A percentile compares a stretch with the other conserved stretches of the same genome.
Conservation (phyloP, 2,113 vertebrate genomes). For the Arenaria interpres region DNA sequence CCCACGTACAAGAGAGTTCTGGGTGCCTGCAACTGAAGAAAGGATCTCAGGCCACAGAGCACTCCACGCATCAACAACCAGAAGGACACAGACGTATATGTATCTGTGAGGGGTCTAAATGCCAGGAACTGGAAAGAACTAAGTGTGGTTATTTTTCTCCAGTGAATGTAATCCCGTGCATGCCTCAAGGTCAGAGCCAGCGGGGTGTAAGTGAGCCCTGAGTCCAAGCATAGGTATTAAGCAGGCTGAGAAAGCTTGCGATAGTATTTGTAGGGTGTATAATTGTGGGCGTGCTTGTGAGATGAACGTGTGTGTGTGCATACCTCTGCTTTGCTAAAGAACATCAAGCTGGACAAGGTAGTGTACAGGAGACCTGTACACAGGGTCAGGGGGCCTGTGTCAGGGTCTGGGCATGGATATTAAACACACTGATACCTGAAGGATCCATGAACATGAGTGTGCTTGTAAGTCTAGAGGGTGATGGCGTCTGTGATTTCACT, state of each 20-base stretch:
- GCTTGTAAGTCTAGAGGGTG: background rate
- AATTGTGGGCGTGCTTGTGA: background rate
- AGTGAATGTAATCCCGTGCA: background rate
- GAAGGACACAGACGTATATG: background rate
- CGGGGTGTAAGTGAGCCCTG: fast-evolving
- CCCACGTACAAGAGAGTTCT: fast-evolving
- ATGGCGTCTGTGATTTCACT: background rate
- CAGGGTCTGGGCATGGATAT: background rate
- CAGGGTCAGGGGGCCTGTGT: background rate
- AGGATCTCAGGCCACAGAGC: background rate
- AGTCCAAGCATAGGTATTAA: background rate
- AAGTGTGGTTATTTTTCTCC: background rate
- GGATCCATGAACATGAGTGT: background rate
- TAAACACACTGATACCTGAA: background rate
- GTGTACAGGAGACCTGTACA: no score
- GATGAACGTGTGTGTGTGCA: background rate
- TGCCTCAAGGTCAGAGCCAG: background rate
- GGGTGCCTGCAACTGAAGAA: background rate
- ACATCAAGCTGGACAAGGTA: background rate
- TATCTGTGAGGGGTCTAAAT: background rate
- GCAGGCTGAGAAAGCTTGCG: background rate
- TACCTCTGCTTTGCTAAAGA: background rate
- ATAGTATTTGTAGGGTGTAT: background rate
- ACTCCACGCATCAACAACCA: background rate
- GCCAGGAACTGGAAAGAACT: background rate